Evolutionary conservation across 1,140 invertebrate genomes (phyloP), one percentile per base, ranked within the genome.

Genomic region (Berghia stephanieae): DNA sequence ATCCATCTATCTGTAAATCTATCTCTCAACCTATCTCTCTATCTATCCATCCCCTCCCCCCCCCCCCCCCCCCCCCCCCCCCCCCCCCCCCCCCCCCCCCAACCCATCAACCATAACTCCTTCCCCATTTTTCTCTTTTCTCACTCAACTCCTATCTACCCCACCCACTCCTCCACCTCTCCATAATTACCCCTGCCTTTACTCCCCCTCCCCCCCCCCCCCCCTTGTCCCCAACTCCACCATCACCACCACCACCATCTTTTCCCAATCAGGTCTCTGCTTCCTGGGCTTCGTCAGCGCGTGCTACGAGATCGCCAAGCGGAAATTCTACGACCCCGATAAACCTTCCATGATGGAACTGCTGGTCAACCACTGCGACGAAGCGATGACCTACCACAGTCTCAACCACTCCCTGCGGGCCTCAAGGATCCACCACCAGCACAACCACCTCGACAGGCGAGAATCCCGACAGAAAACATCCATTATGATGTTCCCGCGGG

Each of bases 201-300:
- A 16, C 10, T 18, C 10, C 8, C 10, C 8, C 57, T 16, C 10
- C 27, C 13, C 13, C 27, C 10, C 8, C 27, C 8, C 27, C 10
- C 27, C 27, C 8, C 27, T 27, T 63, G 10, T 10, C 16, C 66
- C 66, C 13, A n/a, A n/a, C n/a, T n/a, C n/a, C 10, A 63, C 10
- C 8, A 16, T 16, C 57, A 18, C 10, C 27, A 8, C 13, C 27
- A 16, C 8, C 27, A 31, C 27, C 10, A 10, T 63, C 8, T 31
- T 27, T 63, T 16, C 10, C 16, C 66, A 27, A 8, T 16, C 79
- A 86, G 85, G 85, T 71, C 80, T 87, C 42, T 75, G 81, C 55
- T 86, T 86, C 70, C 84, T 84, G 44, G 86, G 82, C 27, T 87
- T 87, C 44, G 71, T 87, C 0, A 85, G 86, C 73, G 84, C 83